phyloP scores from a whole-genome alignment of 2,888 invertebrate species.

The Andricus quercusramuli region DNA sequence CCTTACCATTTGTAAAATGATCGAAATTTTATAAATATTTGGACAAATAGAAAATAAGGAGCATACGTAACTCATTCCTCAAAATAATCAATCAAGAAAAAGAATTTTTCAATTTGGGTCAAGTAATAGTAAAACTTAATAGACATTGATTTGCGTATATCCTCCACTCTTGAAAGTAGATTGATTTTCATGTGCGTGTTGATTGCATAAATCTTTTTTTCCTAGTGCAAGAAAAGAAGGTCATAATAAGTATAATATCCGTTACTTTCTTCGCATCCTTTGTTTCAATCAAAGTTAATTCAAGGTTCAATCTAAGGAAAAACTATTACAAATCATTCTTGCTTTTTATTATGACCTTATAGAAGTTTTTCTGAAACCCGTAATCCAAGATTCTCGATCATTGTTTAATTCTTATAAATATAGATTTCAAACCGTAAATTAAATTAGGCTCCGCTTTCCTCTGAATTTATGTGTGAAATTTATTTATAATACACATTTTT shows the following conservation, averaged over 20 bases:
- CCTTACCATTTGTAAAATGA: too few relatives aligned
- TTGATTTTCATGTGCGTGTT: conserved; percentile 39
- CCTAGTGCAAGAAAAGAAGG: background rate
- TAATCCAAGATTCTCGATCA: background rate
- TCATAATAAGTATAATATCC: background rate
- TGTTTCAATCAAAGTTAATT: conserved; percentile 25
- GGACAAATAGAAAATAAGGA: too few relatives aligned
- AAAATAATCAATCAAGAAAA: background rate
- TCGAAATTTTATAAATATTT: too few relatives aligned
- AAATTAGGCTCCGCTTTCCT: too few relatives aligned
- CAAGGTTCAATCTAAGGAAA: background rate
- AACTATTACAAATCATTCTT: background rate
- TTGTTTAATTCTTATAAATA: background rate
- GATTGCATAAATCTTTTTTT: conserved; percentile 3
- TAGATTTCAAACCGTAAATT: background rate
- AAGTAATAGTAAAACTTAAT: background rate
- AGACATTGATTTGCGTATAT: background rate
- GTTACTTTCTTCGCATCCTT: conserved; percentile 38
- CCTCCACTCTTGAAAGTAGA: background rate
- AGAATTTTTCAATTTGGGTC: background rate
- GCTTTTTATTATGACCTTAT: background rate
- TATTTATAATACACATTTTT: too few relatives aligned
- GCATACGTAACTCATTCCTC: background rate
- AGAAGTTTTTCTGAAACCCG: background rate
- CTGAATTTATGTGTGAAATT: too few relatives aligned